phyloP scores from a whole-genome alignment of 2,888 invertebrate genomes.

The Eupithecia inturbata region DNA sequence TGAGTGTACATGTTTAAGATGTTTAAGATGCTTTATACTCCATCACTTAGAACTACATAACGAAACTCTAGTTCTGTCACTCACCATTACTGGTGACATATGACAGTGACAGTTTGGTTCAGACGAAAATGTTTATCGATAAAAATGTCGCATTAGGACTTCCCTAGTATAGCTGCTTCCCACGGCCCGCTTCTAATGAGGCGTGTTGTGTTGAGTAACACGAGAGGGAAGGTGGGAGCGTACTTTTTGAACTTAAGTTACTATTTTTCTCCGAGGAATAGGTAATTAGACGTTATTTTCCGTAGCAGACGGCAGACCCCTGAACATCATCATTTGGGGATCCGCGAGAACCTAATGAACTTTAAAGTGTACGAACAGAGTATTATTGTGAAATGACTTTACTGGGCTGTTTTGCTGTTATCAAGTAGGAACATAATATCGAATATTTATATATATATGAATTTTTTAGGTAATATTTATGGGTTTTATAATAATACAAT shows the following conservation, averaged over 20 bases:
- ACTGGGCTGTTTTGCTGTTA: neutral
- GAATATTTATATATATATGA: no score
- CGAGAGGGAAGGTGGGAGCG: conserved; percentile 51
- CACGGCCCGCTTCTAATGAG: conserved; percentile 81
- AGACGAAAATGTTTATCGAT: conserved; percentile 35
- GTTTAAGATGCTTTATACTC: neutral
- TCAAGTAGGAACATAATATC: neutral
- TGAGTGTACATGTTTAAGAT: neutral
- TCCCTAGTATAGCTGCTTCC: conserved; percentile 70
- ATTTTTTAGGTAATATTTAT: no score
- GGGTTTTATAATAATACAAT: no score
- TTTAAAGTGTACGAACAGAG: conserved; percentile 14
- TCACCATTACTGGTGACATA: neutral
- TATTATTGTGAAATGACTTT: conserved; percentile 2
- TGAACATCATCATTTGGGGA: conserved; percentile 39
- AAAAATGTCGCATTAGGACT: conserved; percentile 39
- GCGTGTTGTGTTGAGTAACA: conserved; percentile 78
- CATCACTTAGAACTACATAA: neutral
- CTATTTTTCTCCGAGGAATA: conserved; percentile 60
- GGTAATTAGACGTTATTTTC: conserved; percentile 60
- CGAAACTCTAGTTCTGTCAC: neutral
- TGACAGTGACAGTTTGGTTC: neutral
- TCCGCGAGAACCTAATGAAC: conserved; percentile 19
- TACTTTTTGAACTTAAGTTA: conserved; percentile 64
- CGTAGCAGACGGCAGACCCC: conserved; percentile 41